Conservation (phyloP, 1,140 invertebrate genomes). For the Caenorhabditis remanei region DNA sequence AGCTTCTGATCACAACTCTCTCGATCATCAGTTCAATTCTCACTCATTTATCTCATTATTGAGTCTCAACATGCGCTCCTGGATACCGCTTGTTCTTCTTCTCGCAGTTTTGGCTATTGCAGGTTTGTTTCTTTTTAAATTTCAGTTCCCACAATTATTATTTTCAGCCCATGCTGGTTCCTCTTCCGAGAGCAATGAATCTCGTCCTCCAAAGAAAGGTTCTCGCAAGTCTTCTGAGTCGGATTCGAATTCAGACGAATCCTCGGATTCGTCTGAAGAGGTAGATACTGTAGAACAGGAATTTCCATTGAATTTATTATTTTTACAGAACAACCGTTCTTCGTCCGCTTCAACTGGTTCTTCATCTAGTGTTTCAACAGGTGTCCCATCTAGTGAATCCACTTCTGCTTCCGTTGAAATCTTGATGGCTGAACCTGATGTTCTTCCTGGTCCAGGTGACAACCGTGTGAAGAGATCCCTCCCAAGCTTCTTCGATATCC, state of each 20-base stretch:
- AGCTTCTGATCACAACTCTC: constrained; percentile 12
- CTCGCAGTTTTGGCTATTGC: constrained; percentile 4
- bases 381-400: not conserved
- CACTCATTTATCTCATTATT: not conserved
- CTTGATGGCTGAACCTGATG: not conserved
- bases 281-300: not conserved
- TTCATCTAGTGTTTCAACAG: not conserved
- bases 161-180: not conserved
- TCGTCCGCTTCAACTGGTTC: not conserved
- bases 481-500: constrained; percentile 25
- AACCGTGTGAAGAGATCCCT: constrained; percentile 18
- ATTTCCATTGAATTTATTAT: not conserved
- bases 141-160: not conserved
- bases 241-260: not conserved
- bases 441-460: constrained; percentile 21
- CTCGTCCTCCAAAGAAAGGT: not conserved
- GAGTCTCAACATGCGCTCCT: constrained; percentile 13
- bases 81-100: constrained; percentile 18
- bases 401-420: not conserved
- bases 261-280: constrained; percentile 11
- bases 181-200: constrained; percentile 6
- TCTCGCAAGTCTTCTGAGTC: constrained; percentile 1
- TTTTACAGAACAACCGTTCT: not conserved
- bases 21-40: constrained; percentile 27
- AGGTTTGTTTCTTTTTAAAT: constrained; percentile 4